Conservation (phyloP, 2,888 invertebrate genomes). For the Physocephala rufipes region DNA sequence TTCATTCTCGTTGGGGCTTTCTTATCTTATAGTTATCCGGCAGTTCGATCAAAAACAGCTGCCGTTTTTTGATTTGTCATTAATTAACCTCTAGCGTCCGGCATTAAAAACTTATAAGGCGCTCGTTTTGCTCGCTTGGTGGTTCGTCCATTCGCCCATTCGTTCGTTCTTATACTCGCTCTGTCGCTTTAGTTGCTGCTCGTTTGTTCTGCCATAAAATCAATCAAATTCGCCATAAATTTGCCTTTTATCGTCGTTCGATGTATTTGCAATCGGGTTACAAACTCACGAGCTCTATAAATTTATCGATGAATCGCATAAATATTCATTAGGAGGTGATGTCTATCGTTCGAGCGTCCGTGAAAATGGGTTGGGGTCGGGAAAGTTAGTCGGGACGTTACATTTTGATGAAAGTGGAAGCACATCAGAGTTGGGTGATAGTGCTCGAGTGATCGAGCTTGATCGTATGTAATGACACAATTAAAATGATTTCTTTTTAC, state of each 20-base stretch:
- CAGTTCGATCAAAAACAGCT: conserved; percentile 19
- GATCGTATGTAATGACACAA: conserved; percentile 9
- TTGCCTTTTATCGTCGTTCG: conserved; percentile 23
- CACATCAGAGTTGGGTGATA: background rate
- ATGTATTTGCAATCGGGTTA: background rate
- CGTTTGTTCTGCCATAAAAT: conserved; percentile 29
- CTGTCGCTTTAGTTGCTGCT: background rate
- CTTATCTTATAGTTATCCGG: conserved; percentile 4
- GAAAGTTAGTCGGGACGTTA: background rate
- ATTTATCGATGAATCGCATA: conserved; percentile 17
- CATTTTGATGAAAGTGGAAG: background rate
- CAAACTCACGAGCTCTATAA: background rate
- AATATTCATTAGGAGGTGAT: conserved; percentile 29
- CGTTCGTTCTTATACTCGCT: background rate
- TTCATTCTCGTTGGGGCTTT: background rate
- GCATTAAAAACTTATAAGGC: background rate
- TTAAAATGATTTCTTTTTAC: background rate
- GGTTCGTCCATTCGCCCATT: too few relatives aligned
- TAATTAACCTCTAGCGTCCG: conserved; percentile 11
- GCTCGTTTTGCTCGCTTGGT: too few relatives aligned
- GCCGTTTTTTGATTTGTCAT: conserved; percentile 21
- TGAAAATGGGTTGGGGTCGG: background rate
- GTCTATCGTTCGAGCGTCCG: background rate
- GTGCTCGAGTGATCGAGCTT: background rate
- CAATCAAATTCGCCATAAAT: conserved; percentile 30